Evolutionary conservation across 2,797 vertebrate genomes (phyloP).

Genomic region (Hyperoplus lanceolatus): DNA sequence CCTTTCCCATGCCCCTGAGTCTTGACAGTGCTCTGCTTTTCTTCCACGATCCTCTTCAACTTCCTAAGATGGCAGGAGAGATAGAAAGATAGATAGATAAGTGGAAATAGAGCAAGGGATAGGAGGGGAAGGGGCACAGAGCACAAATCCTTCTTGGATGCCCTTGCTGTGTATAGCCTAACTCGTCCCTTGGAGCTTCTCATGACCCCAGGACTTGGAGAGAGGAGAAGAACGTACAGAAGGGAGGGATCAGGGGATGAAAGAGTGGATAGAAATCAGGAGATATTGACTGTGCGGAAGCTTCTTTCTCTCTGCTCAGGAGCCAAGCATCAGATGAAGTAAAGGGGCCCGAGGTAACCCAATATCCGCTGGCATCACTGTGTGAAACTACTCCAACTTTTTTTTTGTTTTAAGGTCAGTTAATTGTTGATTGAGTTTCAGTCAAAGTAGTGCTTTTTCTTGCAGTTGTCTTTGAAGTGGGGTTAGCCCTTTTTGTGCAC

Average conservation of each 20-base stretch:
- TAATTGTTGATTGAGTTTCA: constrained; percentile 41
- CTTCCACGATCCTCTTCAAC: constrained; percentile 37
- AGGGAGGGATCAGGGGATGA: constrained; percentile 66
- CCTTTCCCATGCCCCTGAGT: constrained; percentile 66
- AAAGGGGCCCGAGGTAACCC: constrained; percentile 44
- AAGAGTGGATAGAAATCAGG: constrained; percentile 51
- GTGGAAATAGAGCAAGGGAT: constrained; percentile 41
- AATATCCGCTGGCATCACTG: constrained; percentile 23
- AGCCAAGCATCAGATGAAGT: constrained; percentile 56
- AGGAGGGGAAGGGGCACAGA: constrained; percentile 32
- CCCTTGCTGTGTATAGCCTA: constrained; percentile 51
- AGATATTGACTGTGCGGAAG: constrained; percentile 64
- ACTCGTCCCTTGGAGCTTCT: constrained; percentile 51
- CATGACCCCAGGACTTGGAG: constrained; percentile 61
- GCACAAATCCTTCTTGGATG: constrained; percentile 56
- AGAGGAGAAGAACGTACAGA: constrained; percentile 34
- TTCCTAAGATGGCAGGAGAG: constrained; percentile 38
- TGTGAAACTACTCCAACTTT: constrained; percentile 29
- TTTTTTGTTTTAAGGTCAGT: constrained; percentile 4
- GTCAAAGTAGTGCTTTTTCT: constrained; percentile 9
- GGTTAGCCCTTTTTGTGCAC: background rate
- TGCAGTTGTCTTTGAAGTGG: background rate
- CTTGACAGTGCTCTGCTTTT: constrained; percentile 27
- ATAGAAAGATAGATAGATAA: constrained; percentile 43
- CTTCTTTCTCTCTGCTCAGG: constrained; percentile 58